phyloP scores from a whole-genome alignment of 2,797 vertebrate species.

The Acanthurus leucopareius region DNA sequence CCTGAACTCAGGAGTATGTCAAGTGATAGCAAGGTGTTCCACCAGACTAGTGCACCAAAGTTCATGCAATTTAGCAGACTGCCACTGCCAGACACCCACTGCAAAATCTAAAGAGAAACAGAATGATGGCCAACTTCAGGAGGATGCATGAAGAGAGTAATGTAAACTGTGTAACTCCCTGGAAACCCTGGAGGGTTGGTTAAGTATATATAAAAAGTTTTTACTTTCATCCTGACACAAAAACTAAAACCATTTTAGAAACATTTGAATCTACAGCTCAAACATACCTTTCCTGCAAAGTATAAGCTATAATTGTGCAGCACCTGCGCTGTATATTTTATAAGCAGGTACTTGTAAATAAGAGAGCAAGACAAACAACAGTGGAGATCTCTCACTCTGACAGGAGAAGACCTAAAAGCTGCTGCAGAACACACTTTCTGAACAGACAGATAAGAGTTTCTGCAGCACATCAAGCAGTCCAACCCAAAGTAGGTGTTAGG shows the following conservation, averaged over 20 bases:
- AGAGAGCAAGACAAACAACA: conserved; percentile 19
- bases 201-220: background rate
- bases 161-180: background rate
- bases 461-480: conserved; percentile 49
- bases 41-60: background rate
- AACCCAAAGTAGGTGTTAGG: conserved; percentile 50
- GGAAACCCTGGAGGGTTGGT: background rate
- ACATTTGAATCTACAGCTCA: background rate
- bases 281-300: background rate
- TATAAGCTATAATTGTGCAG: too few relatives aligned
- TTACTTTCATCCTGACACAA: background rate
- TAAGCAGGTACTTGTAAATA: conserved; percentile 2
- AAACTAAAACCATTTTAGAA: conserved; percentile 2
- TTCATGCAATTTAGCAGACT: conserved; percentile 1
- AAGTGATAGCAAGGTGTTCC: background rate
- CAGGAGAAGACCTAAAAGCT: conserved; percentile 45
- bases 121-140: background rate
- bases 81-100: background rate
- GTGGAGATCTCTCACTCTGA: conserved; percentile 3
- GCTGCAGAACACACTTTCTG: conserved; percentile 46
- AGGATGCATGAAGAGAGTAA: background rate
- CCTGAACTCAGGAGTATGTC: conserved; percentile 5
- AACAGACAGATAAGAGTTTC: conserved; percentile 42
- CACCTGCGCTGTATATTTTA: background rate
- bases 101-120: background rate